Percentiles rank a stretch among this genome's conserved stretches.
These are phyloP conservation scores for Sphaerophoria rueppellii DNA, from an alignment of 2,888 invertebrate genomes.

Conservation along the genomic window DNA sequence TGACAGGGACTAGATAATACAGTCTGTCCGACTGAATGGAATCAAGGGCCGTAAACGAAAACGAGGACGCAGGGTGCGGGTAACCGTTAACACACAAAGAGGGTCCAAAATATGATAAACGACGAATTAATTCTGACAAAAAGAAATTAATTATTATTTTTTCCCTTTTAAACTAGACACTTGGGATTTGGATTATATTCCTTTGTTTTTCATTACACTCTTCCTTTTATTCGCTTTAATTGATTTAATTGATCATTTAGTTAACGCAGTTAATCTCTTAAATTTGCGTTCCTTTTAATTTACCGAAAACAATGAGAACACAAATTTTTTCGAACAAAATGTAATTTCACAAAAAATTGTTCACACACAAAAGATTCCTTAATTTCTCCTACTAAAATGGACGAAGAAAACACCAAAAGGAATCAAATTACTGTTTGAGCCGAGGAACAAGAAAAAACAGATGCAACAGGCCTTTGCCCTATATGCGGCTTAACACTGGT, in stretches of 20 bases:
- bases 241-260: constrained; percentile 32
- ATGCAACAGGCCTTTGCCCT: constrained; percentile 65
- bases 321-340: constrained; percentile 45
- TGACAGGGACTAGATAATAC: constrained; percentile 23
- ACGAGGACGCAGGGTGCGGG: neutral
- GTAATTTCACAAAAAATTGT: constrained; percentile 8
- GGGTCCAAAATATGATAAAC: neutral
- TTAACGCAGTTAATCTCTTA: constrained; percentile 49
- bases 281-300: constrained; percentile 35
- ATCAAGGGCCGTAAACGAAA: neutral
- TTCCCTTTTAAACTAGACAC: neutral
- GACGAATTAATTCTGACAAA: neutral
- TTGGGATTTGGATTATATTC: neutral
- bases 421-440: constrained; percentile 53
- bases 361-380: constrained; percentile 28
- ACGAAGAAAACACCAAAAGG: constrained; percentile 64
- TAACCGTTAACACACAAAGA: neutral
- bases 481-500: constrained; percentile 35
- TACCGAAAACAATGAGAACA: neutral
- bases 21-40: constrained; percentile 32
- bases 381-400: constrained; percentile 32
- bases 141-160: neutral
- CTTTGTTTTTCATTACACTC: constrained; percentile 37
- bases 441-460: constrained; percentile 14
- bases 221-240: constrained; percentile 20